Percentiles rank a stretch among this genome's conserved stretches.
Evolutionary conservation across 2,797 vertebrate genomes (phyloP).

Genomic region (Liparis tanakae): DNA sequence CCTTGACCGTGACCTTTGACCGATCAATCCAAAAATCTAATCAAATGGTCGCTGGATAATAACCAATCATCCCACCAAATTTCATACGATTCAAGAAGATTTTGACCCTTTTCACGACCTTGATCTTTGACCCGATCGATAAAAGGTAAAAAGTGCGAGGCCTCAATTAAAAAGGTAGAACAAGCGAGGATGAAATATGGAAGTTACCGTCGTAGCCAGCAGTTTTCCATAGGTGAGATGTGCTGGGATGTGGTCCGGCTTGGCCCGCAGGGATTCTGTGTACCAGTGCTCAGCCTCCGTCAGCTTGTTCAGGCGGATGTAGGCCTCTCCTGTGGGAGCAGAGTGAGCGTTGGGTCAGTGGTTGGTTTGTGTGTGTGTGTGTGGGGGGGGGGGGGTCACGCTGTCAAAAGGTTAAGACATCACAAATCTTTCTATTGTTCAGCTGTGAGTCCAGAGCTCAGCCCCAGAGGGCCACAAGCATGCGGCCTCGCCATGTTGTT

Average conservation of each 20-base stretch:
- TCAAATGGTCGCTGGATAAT: too few species aligned
- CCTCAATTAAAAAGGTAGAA: background rate
- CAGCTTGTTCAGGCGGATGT: constrained; percentile 92
- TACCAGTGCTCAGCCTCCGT: constrained; percentile 96
- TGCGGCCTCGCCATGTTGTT: constrained; percentile 3
- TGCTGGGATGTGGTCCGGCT: constrained; percentile 98
- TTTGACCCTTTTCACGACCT: too few species aligned
- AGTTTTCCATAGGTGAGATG: constrained; percentile 98
- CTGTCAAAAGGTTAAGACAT: constrained; percentile 68
- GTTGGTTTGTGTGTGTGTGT: too few species aligned
- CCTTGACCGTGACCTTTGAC: too few species aligned
- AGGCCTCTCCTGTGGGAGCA: constrained; percentile 90
- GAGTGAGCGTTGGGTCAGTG: constrained; percentile 47
- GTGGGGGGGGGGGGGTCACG: constrained; percentile 27
- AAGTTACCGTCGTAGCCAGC: constrained; percentile 92
- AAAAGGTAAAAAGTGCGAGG: background rate
- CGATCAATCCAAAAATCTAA: too few species aligned
- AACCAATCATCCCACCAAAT: too few species aligned
- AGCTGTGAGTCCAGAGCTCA: constrained; percentile 27
- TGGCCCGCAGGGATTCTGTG: constrained; percentile 91
- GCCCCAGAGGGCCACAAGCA: constrained; percentile 24
- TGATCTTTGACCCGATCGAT: too few species aligned
- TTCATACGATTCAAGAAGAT: too few species aligned
- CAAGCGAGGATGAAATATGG: fast-evolving
- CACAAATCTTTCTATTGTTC: constrained; percentile 58